phyloP scores from a whole-genome alignment of 2,888 invertebrate species.

The Trichopria drosophilae region DNA sequence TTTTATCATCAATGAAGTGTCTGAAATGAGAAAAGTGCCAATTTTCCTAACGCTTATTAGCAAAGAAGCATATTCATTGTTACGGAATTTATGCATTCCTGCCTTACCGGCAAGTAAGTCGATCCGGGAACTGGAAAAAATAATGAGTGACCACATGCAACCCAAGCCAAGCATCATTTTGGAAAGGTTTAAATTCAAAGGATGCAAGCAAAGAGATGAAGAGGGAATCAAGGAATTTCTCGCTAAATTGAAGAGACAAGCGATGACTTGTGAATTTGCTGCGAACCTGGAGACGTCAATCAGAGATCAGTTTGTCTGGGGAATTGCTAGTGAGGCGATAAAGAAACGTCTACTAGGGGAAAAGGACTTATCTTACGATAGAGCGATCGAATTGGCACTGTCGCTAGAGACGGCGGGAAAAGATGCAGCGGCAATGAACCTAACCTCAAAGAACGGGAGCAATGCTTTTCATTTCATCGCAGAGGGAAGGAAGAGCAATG shows the following conservation, averaged over 20 bases:
- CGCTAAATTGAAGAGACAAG: no score
- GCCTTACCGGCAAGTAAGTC: conserved; percentile 11
- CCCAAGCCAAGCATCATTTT: conserved; percentile 28
- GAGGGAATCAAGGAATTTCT: conserved; percentile 20
- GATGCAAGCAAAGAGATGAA: conserved; percentile 22
- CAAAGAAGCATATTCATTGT: conserved; percentile 22
- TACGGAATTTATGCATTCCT: conserved; percentile 31
- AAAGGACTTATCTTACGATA: conserved; percentile 2
- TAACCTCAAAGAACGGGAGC: not conserved
- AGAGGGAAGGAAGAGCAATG: no score
- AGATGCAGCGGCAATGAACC: not conserved
- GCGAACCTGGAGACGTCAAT: no score
- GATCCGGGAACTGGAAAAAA: conserved; percentile 11
- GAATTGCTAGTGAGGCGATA: not conserved
- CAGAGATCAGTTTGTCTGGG: conserved; percentile 19
- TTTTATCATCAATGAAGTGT: conserved; percentile 18
- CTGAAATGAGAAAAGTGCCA: conserved; percentile 13
- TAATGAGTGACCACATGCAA: conserved; percentile 30
- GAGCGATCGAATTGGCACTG: conserved; percentile 4
- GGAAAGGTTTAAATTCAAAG: conserved; percentile 31
- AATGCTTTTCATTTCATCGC: no score
- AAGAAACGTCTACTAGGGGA: conserved; percentile 12
- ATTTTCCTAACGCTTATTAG: no score
- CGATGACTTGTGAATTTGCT: no score
- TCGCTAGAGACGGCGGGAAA: conserved; percentile 6